A percentile compares a stretch with the other conserved stretches of the same genome.
Conservation (phyloP, 1,140 invertebrate genomes). For the Trypoxylus dichotomus region DNA sequence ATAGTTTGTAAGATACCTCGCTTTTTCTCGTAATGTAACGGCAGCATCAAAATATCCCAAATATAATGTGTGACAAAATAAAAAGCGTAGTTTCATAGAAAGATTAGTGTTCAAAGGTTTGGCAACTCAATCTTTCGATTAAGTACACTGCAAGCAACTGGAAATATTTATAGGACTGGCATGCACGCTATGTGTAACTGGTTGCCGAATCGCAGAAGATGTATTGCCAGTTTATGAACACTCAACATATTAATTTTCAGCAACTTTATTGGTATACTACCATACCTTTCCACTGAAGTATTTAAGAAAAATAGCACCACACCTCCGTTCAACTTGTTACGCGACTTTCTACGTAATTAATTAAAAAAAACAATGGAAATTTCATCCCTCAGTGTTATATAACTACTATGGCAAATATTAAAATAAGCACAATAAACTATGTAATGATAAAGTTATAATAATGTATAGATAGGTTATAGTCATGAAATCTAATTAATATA, state of each 20-base stretch:
- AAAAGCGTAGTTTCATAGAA: no score
- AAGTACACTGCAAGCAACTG: no score
- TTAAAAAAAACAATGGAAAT: constrained; percentile 35
- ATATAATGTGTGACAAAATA: no score
- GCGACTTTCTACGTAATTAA: constrained; percentile 40
- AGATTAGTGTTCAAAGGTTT: no score
- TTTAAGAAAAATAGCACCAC: constrained; percentile 7
- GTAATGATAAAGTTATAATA: constrained; percentile 26
- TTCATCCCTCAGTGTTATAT: constrained; percentile 43
- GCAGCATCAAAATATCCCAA: no score
- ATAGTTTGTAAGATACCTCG: no score
- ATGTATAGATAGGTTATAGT: constrained; percentile 30
- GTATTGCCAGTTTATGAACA: neutral
- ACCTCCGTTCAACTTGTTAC: constrained; percentile 33
- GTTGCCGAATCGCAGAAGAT: neutral
- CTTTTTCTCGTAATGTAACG: no score
- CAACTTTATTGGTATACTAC: neutral
- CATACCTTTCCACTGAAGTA: neutral
- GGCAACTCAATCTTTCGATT: no score
- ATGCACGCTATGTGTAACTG: neutral
- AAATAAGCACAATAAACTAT: constrained; percentile 45
- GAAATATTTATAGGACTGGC: no score
- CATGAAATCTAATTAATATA: constrained; percentile 4
- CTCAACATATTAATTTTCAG: neutral
- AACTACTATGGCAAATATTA: constrained; percentile 43